Base-by-base conservation (phyloP, 1,140 invertebrate species). In the Antheraea pernyi region DNA sequence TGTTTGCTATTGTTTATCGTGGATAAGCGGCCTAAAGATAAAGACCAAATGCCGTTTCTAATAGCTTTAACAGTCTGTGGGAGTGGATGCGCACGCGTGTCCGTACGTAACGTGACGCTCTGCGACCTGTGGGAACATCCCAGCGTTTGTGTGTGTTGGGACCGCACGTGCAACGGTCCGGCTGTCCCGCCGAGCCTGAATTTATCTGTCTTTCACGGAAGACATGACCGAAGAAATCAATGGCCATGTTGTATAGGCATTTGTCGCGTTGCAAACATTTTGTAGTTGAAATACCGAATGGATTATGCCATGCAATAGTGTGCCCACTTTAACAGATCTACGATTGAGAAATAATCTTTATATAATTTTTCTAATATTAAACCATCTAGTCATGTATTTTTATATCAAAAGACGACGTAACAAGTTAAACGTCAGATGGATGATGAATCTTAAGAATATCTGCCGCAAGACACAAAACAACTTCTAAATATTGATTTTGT, bases 111-210 rank as follows among this genome's bases (percentile, higher is more conserved):
- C 53, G 53, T 67, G 59, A 59, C 19, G 64, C 39, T 19, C 10
- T 19, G 42, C 16, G 53, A 59, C 59, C 67, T 68, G 66, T 67
- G 67, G 67, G 67, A 68, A 68, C 42, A 37, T 60, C 39, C 67
- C 19, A 46, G 37, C 39, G 39, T 65, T 67, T 63, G 61, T 63
- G 61, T 37, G 39, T 42, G 39, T 42, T 42, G 61, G 18, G 61
- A 37, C 61, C 36, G 37, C 61, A 63, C 61, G 61, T 63, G 61
- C 61, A 37, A 30, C 61, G 61, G 19, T 37, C 61, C 37, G n/a
- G 11, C 30, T 63, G 61, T 63, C 61, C 61, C 16, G 61, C 30
- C 61, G 61, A 30, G 61, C 36, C 61, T 7, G 30, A 30, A 63
- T 63, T 63, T 63, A 63, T 63, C 16, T 16, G 61, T 63, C 30